phyloP scores from a whole-genome alignment of 2,888 invertebrate species.

The Lordiphosa fenestrarum region DNA sequence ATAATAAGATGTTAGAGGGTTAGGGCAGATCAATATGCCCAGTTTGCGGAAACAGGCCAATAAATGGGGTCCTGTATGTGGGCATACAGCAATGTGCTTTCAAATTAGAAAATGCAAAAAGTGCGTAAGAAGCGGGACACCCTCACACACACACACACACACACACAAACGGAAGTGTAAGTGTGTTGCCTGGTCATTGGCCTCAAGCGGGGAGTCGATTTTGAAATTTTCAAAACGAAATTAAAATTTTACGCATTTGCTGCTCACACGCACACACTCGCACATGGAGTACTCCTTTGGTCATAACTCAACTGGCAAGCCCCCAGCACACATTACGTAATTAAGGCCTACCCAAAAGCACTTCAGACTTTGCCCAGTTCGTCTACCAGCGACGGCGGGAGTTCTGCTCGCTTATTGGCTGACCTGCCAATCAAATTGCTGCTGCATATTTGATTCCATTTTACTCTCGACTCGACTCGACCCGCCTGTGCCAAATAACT shows the following conservation, averaged over 20 bases:
- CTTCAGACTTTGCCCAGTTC: constrained; percentile 60
- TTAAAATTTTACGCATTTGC: constrained; percentile 75
- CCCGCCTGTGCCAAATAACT: constrained; percentile 59
- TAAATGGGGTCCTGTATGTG: constrained; percentile 27
- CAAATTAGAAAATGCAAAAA: constrained; percentile 70
- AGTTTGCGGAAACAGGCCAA: constrained; percentile 54
- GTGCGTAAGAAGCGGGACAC: constrained; percentile 57
- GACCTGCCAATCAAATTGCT: constrained; percentile 68
- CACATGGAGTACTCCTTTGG: constrained; percentile 61
- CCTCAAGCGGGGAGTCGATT: constrained; percentile 58
- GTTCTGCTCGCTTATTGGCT: constrained; percentile 54
- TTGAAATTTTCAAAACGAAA: constrained; percentile 70
- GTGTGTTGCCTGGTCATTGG: constrained; percentile 63
- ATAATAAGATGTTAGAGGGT: constrained; percentile 34
- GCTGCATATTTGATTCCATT: constrained; percentile 67
- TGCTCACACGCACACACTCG: constrained; percentile 27
- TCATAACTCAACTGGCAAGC: constrained; percentile 60
- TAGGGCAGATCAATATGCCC: constrained; percentile 65
- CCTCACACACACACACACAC: too few species aligned
- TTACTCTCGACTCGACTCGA: constrained; percentile 24
- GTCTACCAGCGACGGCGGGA: constrained; percentile 23
- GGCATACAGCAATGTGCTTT: constrained; percentile 40
- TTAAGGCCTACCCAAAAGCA: constrained; percentile 75
- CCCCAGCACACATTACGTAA: constrained; percentile 69
- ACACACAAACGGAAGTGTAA: constrained; percentile 19